phyloP scores from a whole-genome alignment of 2,888 invertebrate species.

The Panorpa germanica region DNA sequence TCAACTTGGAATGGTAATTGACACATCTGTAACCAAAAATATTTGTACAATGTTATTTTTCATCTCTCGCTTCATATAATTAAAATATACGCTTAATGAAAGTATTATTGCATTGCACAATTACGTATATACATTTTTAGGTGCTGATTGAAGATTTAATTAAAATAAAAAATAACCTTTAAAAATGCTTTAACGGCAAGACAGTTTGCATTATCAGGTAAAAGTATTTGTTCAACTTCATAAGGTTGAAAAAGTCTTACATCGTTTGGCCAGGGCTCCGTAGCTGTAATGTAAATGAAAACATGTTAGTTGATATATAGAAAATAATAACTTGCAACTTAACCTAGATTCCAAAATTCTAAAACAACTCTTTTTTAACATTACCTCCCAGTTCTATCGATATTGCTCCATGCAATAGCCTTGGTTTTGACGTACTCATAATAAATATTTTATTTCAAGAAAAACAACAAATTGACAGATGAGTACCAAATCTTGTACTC shows the following conservation, averaged over 20 bases:
- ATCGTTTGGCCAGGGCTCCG: slow-evolving; percentile 82
- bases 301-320: too few species aligned
- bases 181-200: slow-evolving; percentile 84
- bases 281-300: too few species aligned
- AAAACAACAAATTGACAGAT: too few species aligned
- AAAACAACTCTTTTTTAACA: too few species aligned
- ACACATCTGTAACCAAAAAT: slow-evolving; percentile 43
- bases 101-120: not conserved
- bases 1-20: slow-evolving; percentile 65
- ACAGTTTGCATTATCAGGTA: slow-evolving; percentile 89
- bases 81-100: not conserved
- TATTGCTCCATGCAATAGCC: too few species aligned
- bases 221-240: slow-evolving; percentile 81
- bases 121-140: not conserved
- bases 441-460: too few species aligned
- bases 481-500: too few species aligned
- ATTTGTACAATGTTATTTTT: slow-evolving; percentile 1
- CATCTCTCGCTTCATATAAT: not conserved
- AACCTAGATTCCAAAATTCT: too few species aligned
- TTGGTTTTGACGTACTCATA: too few species aligned
- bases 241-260: slow-evolving; percentile 75
- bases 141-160: slow-evolving; percentile 2
- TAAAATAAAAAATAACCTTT: slow-evolving; percentile 29
- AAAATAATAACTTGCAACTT: too few species aligned
- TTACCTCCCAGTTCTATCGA: too few species aligned